A percentile compares a stretch with the other conserved stretches of the same genome.
Evolutionary conservation across 1,140 invertebrate genomes (phyloP).

Genomic region (Drosophila equinoxialis): DNA sequence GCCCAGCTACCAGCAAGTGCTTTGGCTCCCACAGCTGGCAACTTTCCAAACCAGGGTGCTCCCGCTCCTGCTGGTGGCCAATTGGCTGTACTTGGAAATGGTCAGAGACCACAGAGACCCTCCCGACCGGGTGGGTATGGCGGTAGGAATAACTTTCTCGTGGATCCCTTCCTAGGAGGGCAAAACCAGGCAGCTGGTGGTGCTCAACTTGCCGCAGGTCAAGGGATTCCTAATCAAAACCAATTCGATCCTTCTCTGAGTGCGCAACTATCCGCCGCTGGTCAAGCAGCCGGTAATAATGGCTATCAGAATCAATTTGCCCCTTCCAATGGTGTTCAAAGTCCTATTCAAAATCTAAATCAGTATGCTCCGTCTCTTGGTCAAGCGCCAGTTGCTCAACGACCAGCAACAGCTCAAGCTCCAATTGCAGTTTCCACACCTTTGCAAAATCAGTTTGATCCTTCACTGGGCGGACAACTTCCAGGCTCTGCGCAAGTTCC

Average conservation of each 20-base stretch:
- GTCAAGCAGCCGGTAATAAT: conserved; percentile 28
- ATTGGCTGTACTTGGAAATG: conserved; percentile 40
- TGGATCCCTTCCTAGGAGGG: conserved; percentile 42
- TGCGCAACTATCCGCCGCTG: neutral
- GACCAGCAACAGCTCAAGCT: conserved; percentile 6
- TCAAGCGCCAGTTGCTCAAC: conserved; percentile 29
- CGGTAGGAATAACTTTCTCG: conserved; percentile 42
- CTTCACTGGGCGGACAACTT: conserved; percentile 25
- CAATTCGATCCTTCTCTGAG: conserved; percentile 31
- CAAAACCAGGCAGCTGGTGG: conserved; percentile 20
- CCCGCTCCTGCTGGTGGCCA: conserved; percentile 39
- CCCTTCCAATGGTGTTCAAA: conserved; percentile 41
- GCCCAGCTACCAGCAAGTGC: conserved; percentile 47
- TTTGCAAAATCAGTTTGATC: conserved; percentile 23
- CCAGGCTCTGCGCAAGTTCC: conserved; percentile 29
- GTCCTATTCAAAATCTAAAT: conserved; percentile 27
- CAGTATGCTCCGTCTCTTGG: conserved; percentile 21
- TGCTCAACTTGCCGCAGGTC: conserved; percentile 11
- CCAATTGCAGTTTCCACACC: conserved; percentile 10
- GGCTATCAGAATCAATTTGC: conserved; percentile 31
- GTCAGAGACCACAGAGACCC: conserved; percentile 23
- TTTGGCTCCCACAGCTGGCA: conserved; percentile 27
- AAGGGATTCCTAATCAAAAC: conserved; percentile 42
- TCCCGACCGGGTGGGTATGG: conserved; percentile 26
- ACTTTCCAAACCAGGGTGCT: conserved; percentile 35